Conservation (phyloP, 2,797 vertebrate genomes). For the Heliangelus exortis region DNA sequence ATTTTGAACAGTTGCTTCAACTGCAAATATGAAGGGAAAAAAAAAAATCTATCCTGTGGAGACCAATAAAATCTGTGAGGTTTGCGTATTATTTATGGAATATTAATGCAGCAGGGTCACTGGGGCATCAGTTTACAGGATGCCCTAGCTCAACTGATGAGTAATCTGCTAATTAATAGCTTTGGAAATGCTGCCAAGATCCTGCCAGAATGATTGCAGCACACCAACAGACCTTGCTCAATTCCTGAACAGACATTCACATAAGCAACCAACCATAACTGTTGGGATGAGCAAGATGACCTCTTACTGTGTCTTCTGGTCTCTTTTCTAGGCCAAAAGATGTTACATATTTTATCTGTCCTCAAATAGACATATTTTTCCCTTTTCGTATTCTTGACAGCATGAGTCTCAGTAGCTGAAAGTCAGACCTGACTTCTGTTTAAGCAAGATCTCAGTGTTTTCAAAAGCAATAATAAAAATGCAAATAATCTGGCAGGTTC, state of each 20-base stretch:
- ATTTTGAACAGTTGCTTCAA: not conserved
- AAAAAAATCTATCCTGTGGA: not conserved
- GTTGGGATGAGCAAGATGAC: not conserved
- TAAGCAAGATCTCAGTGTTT: not conserved
- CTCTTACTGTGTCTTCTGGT: not conserved
- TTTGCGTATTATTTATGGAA: constrained; percentile 40
- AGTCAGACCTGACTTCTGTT: not conserved
- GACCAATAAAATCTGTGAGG: not conserved
- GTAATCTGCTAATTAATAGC: constrained; percentile 60
- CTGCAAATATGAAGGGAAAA: not conserved
- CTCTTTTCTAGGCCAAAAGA: not conserved
- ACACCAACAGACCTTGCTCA: not conserved
- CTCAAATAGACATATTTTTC: not conserved
- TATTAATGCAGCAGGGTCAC: constrained; percentile 37
- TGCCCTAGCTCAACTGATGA: constrained; percentile 10
- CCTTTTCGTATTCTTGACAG: not conserved
- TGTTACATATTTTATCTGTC: not conserved
- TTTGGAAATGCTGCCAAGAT: constrained; percentile 37
- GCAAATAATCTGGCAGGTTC: not conserved
- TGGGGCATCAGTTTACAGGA: constrained; percentile 27
- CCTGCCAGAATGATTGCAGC: constrained; percentile 19
- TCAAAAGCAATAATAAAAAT: not conserved
- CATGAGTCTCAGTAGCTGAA: not conserved
- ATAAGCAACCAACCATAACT: not conserved
- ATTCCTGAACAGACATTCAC: not conserved